Percentiles rank a stretch among this genome's conserved stretches.
Conservation (phyloP, 2,113 vertebrate species). For the Protobothrops mucrosquamatus region DNA sequence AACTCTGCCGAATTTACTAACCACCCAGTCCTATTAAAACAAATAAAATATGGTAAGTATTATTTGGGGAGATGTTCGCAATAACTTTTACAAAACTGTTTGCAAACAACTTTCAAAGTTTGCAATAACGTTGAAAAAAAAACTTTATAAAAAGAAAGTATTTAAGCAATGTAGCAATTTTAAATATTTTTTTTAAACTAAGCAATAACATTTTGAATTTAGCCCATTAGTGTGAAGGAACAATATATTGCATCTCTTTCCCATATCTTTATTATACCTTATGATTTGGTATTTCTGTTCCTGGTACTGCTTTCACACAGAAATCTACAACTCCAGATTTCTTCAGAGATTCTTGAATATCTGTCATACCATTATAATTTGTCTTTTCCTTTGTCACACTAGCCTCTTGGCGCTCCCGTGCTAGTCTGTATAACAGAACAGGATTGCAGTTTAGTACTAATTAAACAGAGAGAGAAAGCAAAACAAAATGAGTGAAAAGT, state of each 20-base stretch:
- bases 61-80: not conserved
- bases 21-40: conserved; percentile 88
- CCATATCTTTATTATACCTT: conserved; percentile 68
- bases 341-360: conserved; percentile 72
- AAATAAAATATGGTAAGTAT: conserved; percentile 2
- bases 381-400: conserved; percentile 61
- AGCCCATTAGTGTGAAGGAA: not conserved
- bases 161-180: not conserved
- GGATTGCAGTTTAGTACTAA: not conserved
- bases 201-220: not conserved
- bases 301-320: conserved; percentile 91
- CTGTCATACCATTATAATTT: conserved; percentile 18
- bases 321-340: conserved; percentile 81
- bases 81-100: not conserved
- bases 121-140: not conserved
- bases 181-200: not conserved
- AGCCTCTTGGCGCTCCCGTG: conserved; percentile 77
- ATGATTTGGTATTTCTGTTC: conserved; percentile 89
- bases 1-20: conserved; percentile 94
- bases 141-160: not conserved
- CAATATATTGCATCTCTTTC: not conserved
- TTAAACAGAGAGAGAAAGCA: not conserved
- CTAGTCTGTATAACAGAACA: conserved; percentile 69
- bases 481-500: not conserved
- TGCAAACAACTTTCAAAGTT: not conserved